Conservation (phyloP, 2,797 vertebrate species). For the Lithobates sylvaticus region DNA sequence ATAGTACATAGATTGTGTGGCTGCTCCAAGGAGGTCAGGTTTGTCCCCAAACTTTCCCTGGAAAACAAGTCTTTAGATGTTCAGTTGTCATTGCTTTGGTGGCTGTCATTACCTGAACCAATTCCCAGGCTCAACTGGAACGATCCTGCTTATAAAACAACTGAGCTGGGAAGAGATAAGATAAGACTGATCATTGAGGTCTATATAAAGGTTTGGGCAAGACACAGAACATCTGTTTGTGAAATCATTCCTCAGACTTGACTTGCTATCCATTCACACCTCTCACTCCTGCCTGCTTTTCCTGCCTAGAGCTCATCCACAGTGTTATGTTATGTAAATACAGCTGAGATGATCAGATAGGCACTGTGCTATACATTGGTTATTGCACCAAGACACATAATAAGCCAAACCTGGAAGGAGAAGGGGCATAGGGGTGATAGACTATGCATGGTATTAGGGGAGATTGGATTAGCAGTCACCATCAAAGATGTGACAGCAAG, state of each 20-base stretch:
- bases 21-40: not conserved
- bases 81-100: slow-evolving; percentile 23
- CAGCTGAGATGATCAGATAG: not conserved
- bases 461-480: too few species aligned
- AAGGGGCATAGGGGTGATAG: too few species aligned
- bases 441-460: too few species aligned
- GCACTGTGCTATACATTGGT: too few species aligned
- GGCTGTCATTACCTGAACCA: slow-evolving; percentile 5
- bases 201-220: slow-evolving; percentile 13
- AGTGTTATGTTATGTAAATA: not conserved
- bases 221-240: slow-evolving; percentile 56
- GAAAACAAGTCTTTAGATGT: slow-evolving; percentile 43
- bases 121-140: slow-evolving; percentile 14
- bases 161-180: slow-evolving; percentile 41
- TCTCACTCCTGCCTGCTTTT: slow-evolving; percentile 24
- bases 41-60: slow-evolving; percentile 34
- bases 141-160: not conserved
- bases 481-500: too few species aligned
- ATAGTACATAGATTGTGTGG: not conserved
- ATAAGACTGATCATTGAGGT: slow-evolving; percentile 37
- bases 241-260: slow-evolving; percentile 9
- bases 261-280: slow-evolving; percentile 44
- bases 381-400: too few species aligned
- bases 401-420: too few species aligned
- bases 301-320: not conserved